These are phyloP conservation scores for Cricetomys ansorgei DNA, from an alignment of 2,113 vertebrate species.

Conservation along the genomic window DNA sequence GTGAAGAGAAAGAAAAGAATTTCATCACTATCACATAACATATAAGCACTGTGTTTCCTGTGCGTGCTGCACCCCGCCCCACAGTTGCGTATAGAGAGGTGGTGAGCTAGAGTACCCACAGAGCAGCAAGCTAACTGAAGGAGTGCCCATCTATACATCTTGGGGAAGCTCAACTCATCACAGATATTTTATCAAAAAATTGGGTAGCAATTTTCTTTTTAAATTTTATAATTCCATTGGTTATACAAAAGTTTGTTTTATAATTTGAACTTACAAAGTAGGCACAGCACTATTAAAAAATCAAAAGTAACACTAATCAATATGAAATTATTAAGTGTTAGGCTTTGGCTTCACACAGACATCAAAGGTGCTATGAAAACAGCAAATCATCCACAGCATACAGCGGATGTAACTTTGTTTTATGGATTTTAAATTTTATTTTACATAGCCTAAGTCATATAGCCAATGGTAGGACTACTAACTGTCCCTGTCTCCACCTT, in stretches of 20 bases:
- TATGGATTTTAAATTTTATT: not conserved
- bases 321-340: not conserved
- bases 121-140: not conserved
- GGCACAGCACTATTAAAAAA: not conserved
- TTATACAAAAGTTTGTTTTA: not conserved
- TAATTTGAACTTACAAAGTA: not conserved
- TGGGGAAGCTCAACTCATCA: not conserved
- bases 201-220: not conserved
- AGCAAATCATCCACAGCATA: not conserved
- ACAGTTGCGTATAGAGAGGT: not conserved
- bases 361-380: not conserved
- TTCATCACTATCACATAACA: conserved; percentile 47
- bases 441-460: not conserved
- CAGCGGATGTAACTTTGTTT: not conserved
- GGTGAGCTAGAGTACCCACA: not conserved
- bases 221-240: not conserved
- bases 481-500: not conserved
- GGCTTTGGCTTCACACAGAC: not conserved
- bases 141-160: too few relatives aligned
- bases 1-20: conserved; percentile 49
- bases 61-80: too few relatives aligned
- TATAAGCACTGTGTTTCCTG: too few relatives aligned
- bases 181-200: not conserved
- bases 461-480: not conserved
- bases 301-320: conserved; percentile 11